Conservation (phyloP, 2,888 invertebrate species). For the Nasonovia ribisnigri region DNA sequence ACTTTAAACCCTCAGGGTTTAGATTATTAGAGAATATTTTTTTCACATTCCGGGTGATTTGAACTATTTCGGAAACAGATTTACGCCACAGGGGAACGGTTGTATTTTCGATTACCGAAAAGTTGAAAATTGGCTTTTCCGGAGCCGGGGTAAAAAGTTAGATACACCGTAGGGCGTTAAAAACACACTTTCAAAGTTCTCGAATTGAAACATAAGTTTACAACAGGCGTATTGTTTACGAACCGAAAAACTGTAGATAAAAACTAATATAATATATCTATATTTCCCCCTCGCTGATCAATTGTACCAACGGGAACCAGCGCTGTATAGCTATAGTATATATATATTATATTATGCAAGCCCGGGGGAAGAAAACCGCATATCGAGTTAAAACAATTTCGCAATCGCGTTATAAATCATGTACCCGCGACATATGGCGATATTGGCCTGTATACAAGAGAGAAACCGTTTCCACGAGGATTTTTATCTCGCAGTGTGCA, state of each 20-base stretch:
- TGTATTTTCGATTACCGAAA: constrained; percentile 46
- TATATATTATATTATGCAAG: not conserved
- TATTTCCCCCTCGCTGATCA: not conserved
- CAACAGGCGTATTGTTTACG: constrained; percentile 38
- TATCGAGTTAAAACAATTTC: constrained; percentile 63
- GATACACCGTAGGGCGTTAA: constrained; percentile 32
- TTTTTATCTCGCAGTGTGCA: constrained; percentile 40
- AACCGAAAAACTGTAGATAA: constrained; percentile 30
- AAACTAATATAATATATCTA: constrained; percentile 32
- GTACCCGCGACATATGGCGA: constrained; percentile 43
- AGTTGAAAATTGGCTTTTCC: constrained; percentile 56
- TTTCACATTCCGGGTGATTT: constrained; percentile 44
- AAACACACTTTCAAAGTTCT: constrained; percentile 36
- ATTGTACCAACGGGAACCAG: not conserved
- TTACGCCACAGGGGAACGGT: constrained; percentile 38
- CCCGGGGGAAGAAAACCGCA: constrained; percentile 27
- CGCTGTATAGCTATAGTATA: not conserved
- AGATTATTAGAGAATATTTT: constrained; percentile 39
- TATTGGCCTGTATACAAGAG: constrained; percentile 37
- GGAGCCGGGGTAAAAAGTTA: constrained; percentile 32
- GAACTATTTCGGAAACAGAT: constrained; percentile 45
- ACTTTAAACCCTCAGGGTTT: not conserved
- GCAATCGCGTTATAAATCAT: constrained; percentile 58
- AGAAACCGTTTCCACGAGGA: constrained; percentile 21
- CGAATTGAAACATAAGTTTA: constrained; percentile 62